These are phyloP conservation scores for Dioctria rufipes DNA, from an alignment of 2,888 invertebrate genomes.

Conservation along the genomic window DNA sequence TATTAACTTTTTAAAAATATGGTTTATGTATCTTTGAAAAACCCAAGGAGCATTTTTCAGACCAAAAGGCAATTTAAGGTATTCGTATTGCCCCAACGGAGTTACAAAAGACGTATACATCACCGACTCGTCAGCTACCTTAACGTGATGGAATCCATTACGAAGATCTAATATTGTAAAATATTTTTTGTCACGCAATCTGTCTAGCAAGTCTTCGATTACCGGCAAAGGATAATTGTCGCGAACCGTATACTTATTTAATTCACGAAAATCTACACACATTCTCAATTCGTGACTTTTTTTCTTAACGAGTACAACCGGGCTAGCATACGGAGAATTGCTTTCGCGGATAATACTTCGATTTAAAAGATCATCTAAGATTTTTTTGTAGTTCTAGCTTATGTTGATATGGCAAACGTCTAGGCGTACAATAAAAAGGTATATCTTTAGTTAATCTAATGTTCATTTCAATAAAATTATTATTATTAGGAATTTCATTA, in stretches of 20 bases:
- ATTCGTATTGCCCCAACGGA: slow-evolving; percentile 42
- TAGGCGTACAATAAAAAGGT: slow-evolving; percentile 53
- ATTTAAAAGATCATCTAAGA: slow-evolving; percentile 10
- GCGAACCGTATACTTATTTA: slow-evolving; percentile 57
- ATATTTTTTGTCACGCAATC: slow-evolving; percentile 57
- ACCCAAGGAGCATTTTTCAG: slow-evolving; percentile 55
- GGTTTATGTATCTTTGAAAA: slow-evolving; percentile 58
- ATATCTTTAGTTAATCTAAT: neutral
- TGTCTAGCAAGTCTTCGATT: slow-evolving; percentile 54
- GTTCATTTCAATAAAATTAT: neutral
- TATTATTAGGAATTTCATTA: neutral
- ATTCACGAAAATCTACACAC: slow-evolving; percentile 57
- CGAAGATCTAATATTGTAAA: slow-evolving; percentile 60
- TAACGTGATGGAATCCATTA: slow-evolving; percentile 61
- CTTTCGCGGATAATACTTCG: slow-evolving; percentile 54
- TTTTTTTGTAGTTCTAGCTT: slow-evolving; percentile 54
- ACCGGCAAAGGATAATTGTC: slow-evolving; percentile 58
- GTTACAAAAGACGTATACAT: slow-evolving; percentile 57
- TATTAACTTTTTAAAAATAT: slow-evolving; percentile 58
- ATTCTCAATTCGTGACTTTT: slow-evolving; percentile 57
- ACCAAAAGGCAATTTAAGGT: slow-evolving; percentile 59
- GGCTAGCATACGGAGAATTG: slow-evolving; percentile 57
- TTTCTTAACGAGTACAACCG: slow-evolving; percentile 58
- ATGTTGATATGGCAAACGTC: slow-evolving; percentile 54
- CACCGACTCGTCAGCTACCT: slow-evolving; percentile 56